Evolutionary conservation across 2,797 vertebrate species (phyloP).

Genomic region (Alca torda): DNA sequence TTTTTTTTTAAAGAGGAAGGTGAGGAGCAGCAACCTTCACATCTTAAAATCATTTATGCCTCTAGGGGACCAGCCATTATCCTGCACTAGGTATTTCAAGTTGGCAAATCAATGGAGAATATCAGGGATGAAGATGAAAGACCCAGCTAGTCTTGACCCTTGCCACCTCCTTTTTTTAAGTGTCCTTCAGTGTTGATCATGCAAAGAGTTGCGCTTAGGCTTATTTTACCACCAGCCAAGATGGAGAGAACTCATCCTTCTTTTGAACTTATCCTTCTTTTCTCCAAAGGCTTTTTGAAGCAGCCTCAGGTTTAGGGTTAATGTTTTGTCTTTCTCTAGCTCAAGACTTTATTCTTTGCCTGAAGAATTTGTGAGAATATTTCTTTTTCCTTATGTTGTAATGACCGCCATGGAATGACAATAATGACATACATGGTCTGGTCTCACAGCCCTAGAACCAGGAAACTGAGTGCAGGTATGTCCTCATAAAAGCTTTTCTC

Average conservation of each 20-base stretch:
- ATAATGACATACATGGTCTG: background rate
- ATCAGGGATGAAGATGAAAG: constrained; percentile 63
- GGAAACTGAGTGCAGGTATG: background rate
- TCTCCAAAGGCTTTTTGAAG: constrained; percentile 59
- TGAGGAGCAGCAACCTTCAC: constrained; percentile 26
- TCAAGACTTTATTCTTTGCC: constrained; percentile 31
- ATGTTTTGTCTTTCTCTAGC: constrained; percentile 47
- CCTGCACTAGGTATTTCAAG: constrained; percentile 45
- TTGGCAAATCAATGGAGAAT: constrained; percentile 54
- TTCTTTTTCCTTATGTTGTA: constrained; percentile 14
- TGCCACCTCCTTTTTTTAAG: constrained; percentile 49
- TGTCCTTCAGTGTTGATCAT: constrained; percentile 51
- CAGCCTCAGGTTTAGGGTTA: constrained; percentile 23
- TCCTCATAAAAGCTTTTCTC: background rate
- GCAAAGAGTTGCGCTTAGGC: constrained; percentile 34
- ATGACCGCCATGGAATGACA: background rate
- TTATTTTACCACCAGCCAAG: constrained; percentile 64
- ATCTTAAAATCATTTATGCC: constrained; percentile 41
- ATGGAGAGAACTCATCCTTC: constrained; percentile 25
- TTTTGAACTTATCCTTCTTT: constrained; percentile 51
- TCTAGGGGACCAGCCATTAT: constrained; percentile 50
- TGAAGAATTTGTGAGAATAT: constrained; percentile 8
- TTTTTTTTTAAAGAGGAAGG: background rate
- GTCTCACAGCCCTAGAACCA: background rate
- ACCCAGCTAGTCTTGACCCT: constrained; percentile 51